These are phyloP conservation scores for Isurus oxyrinchus DNA, from an alignment of 2,113 vertebrate species.

Conservation along the genomic window DNA sequence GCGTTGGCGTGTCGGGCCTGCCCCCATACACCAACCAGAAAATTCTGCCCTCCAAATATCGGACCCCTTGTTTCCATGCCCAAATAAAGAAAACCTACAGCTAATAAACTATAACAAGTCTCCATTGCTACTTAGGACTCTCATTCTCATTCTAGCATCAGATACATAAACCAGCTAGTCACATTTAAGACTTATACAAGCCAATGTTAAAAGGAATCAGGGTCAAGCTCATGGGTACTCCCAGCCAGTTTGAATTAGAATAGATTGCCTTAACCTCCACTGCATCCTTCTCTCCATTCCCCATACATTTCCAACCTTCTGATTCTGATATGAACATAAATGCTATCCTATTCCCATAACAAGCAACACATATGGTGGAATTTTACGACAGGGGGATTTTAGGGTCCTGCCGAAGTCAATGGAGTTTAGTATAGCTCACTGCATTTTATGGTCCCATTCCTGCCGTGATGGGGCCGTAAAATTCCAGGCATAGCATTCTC, in stretches of 20 bases:
- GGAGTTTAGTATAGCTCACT: too few relatives aligned
- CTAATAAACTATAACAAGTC: not conserved
- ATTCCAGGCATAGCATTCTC: not conserved
- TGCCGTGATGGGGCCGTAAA: too few relatives aligned
- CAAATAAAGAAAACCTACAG: not conserved
- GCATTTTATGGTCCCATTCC: too few relatives aligned
- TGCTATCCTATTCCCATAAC: not conserved
- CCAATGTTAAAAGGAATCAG: not conserved
- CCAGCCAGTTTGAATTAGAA: not conserved
- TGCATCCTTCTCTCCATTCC: not conserved
- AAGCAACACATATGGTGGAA: not conserved
- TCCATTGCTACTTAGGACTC: not conserved
- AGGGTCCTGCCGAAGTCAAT: too few relatives aligned
- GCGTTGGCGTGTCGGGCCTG: too few relatives aligned
- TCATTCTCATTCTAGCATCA: not conserved
- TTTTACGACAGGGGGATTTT: too few relatives aligned
- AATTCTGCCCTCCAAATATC: not conserved
- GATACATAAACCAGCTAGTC: not conserved
- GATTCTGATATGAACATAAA: not conserved
- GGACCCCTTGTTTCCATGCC: not conserved
- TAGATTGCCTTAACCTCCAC: not conserved
- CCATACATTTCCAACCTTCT: constrained; percentile 1
- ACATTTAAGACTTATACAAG: not conserved
- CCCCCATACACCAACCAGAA: too few relatives aligned
- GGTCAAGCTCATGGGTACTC: not conserved